Evolutionary conservation across 1,140 invertebrate genomes (phyloP).

Genomic region (Drosophila orena): DNA sequence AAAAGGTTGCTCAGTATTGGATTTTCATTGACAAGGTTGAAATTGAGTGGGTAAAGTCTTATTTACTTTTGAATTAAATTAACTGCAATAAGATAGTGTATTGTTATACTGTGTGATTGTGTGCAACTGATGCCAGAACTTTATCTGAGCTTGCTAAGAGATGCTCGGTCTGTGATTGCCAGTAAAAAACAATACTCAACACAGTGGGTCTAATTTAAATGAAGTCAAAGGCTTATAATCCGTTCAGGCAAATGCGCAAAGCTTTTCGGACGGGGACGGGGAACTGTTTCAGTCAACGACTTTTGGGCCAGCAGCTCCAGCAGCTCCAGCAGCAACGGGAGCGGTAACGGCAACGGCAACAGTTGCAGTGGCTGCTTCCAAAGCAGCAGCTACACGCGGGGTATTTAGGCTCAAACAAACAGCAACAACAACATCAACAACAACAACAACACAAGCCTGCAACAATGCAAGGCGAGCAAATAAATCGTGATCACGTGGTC

Average conservation of each 20-base stretch:
- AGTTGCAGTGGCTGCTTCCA: constrained; percentile 60
- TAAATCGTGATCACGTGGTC: constrained; percentile 85
- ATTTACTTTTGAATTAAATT: constrained; percentile 19
- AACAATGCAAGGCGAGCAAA: constrained; percentile 69
- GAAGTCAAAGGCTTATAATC: not conserved
- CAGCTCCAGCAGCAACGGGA: constrained; percentile 16
- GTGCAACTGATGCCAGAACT: constrained; percentile 1
- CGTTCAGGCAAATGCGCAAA: not conserved
- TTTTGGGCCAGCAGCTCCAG: constrained; percentile 1
- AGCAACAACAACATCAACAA: too few relatives aligned
- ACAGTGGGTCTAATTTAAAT: not conserved
- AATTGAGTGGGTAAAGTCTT: constrained; percentile 1
- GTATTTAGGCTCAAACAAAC: constrained; percentile 73
- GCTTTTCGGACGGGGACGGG: not conserved
- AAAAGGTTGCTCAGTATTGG: constrained; percentile 64
- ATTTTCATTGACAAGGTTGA: constrained; percentile 54
- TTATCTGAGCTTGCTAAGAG: too few relatives aligned
- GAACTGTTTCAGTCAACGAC: constrained; percentile 7
- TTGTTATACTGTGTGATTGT: constrained; percentile 46
- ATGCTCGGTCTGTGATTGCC: not conserved
- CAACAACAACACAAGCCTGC: not conserved
- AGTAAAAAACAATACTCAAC: not conserved
- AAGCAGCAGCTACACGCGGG: constrained; percentile 68
- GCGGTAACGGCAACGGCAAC: constrained; percentile 24
- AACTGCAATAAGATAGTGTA: constrained; percentile 5